Evolutionary conservation across 2,888 invertebrate species (phyloP).

Genomic region (Agriotes lineatus): DNA sequence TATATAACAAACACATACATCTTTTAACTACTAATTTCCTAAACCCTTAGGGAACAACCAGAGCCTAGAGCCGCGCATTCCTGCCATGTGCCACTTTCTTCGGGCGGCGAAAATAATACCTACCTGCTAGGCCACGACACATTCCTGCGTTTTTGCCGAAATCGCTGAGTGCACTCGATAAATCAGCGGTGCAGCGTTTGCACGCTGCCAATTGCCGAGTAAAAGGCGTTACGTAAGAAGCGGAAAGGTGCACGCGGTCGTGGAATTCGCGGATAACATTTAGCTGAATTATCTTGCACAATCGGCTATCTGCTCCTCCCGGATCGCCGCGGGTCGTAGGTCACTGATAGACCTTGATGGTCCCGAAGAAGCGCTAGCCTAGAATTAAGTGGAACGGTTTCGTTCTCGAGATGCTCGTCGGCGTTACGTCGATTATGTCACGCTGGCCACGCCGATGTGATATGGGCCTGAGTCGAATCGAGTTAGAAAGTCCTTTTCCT

Average conservation of each 20-base stretch:
- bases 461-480: too few relatives aligned
- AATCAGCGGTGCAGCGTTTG: background rate
- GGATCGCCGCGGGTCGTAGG: slow-evolving; percentile 43
- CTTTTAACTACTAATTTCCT: too few relatives aligned
- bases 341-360: slow-evolving; percentile 28
- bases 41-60: too few relatives aligned
- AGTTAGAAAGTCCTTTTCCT: too few relatives aligned
- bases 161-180: background rate
- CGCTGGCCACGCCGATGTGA: too few relatives aligned
- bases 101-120: background rate
- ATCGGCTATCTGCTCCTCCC: slow-evolving; percentile 39
- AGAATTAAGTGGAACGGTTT: slow-evolving; percentile 27
- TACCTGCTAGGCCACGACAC: background rate
- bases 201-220: slow-evolving; percentile 29
- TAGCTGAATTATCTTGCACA: slow-evolving; percentile 44
- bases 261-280: slow-evolving; percentile 44
- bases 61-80: too few relatives aligned
- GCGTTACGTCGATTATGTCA: background rate
- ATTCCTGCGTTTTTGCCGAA: background rate
- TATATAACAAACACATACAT: too few relatives aligned
- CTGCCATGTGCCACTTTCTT: background rate
- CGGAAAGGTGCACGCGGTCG: slow-evolving; percentile 37
- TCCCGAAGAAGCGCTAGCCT: slow-evolving; percentile 24
- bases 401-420: background rate
- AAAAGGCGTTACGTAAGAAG: slow-evolving; percentile 40